These are phyloP conservation scores for Gymnarchus niloticus DNA, from an alignment of 2,113 vertebrate genomes.

Conservation along the genomic window DNA sequence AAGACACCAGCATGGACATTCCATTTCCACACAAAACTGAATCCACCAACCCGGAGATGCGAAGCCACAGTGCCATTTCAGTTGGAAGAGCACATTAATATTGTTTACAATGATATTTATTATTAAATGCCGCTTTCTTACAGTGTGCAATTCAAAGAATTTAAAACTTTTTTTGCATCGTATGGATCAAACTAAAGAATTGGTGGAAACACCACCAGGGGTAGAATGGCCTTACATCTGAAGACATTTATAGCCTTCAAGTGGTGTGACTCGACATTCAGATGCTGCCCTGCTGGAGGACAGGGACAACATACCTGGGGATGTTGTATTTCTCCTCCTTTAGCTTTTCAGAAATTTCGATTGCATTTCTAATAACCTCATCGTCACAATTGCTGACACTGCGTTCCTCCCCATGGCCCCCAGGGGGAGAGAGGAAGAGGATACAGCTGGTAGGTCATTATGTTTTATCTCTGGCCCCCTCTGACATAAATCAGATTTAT, in stretches of 20 bases:
- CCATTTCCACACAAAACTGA: neutral
- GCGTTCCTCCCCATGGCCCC: neutral
- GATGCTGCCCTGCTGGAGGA: neutral
- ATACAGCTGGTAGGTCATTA: constrained; percentile 22
- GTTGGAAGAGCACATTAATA: neutral
- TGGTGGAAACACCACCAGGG: neutral
- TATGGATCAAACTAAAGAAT: neutral
- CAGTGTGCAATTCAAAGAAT: neutral
- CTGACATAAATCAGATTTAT: constrained; percentile 17
- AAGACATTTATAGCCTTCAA: neutral
- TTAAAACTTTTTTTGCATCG: neutral
- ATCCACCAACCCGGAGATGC: neutral
- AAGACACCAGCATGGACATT: neutral
- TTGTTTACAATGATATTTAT: neutral
- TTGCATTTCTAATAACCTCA: constrained; percentile 17
- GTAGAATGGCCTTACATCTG: neutral
- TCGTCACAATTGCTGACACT: neutral
- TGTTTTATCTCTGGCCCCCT: neutral
- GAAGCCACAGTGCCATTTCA: neutral
- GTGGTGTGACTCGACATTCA: neutral
- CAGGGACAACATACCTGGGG: neutral
- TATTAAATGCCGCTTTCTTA: neutral
- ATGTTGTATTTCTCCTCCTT: constrained; percentile 1
- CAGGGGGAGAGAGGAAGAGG: neutral
- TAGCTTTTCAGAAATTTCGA: constrained; percentile 8